Base-by-base conservation (phyloP, 2,797 vertebrate genomes). In the Poecile montanus region DNA sequence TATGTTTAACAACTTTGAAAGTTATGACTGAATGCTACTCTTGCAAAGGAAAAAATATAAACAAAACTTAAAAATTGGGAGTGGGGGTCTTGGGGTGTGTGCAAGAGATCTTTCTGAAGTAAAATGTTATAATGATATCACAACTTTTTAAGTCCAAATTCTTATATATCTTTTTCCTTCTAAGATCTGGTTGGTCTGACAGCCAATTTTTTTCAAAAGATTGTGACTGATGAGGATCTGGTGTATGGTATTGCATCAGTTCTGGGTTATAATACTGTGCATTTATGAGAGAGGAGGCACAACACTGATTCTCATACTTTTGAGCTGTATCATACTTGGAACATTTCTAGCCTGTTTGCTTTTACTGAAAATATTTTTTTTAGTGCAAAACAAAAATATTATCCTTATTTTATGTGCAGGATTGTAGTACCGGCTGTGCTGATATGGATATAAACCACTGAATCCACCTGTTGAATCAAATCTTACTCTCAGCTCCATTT, bases 11-110 rank as follows among this genome's bases (percentile, higher is more conserved):
- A 86, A 78, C 16, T 44, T 86, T 7, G 30, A 78, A 79, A 53
- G 63, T 44, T 57, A 19, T 2, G 10, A 57, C 27, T 11, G 10
- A 85, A 61, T 83, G 42, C 10, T n/a, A 19, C 48, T 79, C 63
- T 89, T 23, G 3, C 13, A 26, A 84, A 81, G 16, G 36, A 32
- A 54, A 79, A 29, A 80, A 27, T 32, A 14, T 22, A 76, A 85
- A 30, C 6, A 11, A 81, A 85, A 34, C 9, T 57, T 67, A 4
- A 6, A 36, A 32, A 48, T 57, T 53, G 9, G 2, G 7, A 6
- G 11, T 0, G 1, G 5, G 8, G 2, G 2, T 36, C 26, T 42
- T 38, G 7, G 7, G 3, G 1, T 13, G 2, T 13, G 6, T 54
- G 54, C 38, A 9, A 22, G n/a, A 61, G 21, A 6, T 61, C 30